phyloP scores from a whole-genome alignment of 2,888 invertebrate genomes.

The Thymelicus lineola region DNA sequence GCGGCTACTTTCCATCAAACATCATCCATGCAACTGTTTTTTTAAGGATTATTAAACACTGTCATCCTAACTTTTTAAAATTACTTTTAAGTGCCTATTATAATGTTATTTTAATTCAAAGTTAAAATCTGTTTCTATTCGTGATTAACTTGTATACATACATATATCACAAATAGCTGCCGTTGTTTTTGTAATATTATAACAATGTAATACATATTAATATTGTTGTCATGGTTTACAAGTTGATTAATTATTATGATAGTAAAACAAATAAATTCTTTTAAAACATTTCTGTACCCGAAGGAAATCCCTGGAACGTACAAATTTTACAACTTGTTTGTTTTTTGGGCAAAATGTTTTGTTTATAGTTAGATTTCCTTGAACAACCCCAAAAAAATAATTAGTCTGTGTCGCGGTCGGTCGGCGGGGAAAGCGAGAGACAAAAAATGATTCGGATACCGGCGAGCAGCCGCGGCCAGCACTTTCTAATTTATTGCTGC shows the following conservation, averaged over 20 bases:
- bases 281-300: neutral
- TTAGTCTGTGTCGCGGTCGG: constrained; percentile 51
- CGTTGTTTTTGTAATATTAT: too few relatives aligned
- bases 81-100: too few relatives aligned
- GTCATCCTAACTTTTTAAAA: too few relatives aligned
- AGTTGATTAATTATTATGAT: neutral
- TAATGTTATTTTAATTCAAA: too few relatives aligned
- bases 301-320: neutral
- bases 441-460: constrained; percentile 55
- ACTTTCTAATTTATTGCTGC: constrained; percentile 76
- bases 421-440: constrained; percentile 61
- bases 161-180: too few relatives aligned
- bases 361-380: constrained; percentile 37
- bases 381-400: constrained; percentile 52
- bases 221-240: neutral
- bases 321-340: constrained; percentile 5
- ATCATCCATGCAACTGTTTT: too few relatives aligned
- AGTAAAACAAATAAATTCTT: neutral
- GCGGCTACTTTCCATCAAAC: too few relatives aligned
- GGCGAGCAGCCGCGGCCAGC: constrained; percentile 49
- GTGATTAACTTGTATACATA: too few relatives aligned
- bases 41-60: too few relatives aligned
- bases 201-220: too few relatives aligned
- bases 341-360: constrained; percentile 23
- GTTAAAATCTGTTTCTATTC: too few relatives aligned